Evolutionary conservation across 2,888 invertebrate genomes (phyloP).

Genomic region (Arctia plantaginis): DNA sequence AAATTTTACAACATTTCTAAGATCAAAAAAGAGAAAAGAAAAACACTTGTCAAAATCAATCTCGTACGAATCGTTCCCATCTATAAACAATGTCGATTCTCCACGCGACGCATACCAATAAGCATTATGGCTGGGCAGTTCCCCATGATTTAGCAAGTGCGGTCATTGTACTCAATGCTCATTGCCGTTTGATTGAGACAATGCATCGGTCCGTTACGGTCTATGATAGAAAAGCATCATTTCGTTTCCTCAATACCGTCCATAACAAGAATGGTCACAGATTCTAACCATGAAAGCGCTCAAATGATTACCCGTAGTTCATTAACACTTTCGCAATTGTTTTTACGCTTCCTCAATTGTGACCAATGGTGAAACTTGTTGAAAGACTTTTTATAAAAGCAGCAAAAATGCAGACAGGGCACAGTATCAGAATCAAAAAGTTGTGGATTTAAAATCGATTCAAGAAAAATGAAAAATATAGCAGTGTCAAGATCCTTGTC

Average conservation of each 20-base stretch:
- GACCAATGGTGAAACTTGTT: conserved; percentile 66
- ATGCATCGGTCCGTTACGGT: conserved; percentile 73
- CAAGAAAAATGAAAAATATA: conserved; percentile 75
- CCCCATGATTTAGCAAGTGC: conserved; percentile 78
- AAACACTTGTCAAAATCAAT: conserved; percentile 31
- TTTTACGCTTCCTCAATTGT: conserved; percentile 77
- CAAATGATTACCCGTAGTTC: conserved; percentile 68
- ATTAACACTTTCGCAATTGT: conserved; percentile 82
- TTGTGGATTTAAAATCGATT: conserved; percentile 55
- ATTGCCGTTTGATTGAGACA: conserved; percentile 83
- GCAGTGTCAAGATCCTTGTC: conserved; percentile 80
- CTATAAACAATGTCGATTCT: conserved; percentile 54
- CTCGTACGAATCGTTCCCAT: conserved; percentile 52
- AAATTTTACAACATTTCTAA: background rate
- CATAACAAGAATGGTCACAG: conserved; percentile 70
- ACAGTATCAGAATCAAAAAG: conserved; percentile 49
- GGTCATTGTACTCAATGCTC: conserved; percentile 82
- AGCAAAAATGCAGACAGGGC: conserved; percentile 39
- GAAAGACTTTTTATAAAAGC: conserved; percentile 52
- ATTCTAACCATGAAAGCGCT: conserved; percentile 73
- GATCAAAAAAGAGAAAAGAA: background rate
- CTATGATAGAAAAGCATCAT: conserved; percentile 65
- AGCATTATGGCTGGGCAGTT: conserved; percentile 67
- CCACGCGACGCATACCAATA: conserved; percentile 67
- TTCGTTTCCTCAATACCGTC: conserved; percentile 69